Evolutionary conservation across 2,797 vertebrate species (phyloP).

Genomic region (Oreochromis mossambicus): DNA sequence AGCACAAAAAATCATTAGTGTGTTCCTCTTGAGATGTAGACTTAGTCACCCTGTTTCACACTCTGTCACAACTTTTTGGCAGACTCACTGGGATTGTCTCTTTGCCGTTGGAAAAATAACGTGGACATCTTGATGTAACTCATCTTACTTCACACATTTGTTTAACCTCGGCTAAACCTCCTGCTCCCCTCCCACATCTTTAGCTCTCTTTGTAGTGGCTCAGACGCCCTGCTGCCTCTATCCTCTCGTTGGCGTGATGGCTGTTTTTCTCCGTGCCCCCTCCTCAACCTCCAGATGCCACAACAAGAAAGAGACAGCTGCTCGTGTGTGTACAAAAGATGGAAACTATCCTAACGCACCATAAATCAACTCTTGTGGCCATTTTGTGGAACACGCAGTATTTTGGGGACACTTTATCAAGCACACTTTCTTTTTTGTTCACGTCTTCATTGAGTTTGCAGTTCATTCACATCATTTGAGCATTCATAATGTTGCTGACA

Average conservation of each 20-base stretch:
- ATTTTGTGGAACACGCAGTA: background rate
- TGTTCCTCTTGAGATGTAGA: background rate
- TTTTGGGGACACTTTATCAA: background rate
- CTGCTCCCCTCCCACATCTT: slow-evolving; percentile 3
- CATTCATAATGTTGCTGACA: slow-evolving; percentile 37
- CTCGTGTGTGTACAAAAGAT: background rate
- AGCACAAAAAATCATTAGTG: background rate
- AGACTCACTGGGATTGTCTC: background rate
- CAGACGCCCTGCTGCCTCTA: background rate
- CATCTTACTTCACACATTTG: slow-evolving; percentile 5
- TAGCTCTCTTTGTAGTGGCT: slow-evolving; percentile 10
- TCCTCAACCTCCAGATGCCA: slow-evolving; percentile 7
- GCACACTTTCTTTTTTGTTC: background rate
- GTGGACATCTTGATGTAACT: slow-evolving; percentile 18
- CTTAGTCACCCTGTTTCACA: background rate
- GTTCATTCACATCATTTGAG: slow-evolving; percentile 32
- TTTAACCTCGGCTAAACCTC: slow-evolving; percentile 4
- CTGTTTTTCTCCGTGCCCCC: background rate
- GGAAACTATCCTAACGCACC: background rate
- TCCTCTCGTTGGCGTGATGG: background rate
- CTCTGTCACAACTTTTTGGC: background rate
- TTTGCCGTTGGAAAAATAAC: background rate
- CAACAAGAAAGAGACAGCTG: slow-evolving; percentile 1
- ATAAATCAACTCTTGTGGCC: background rate
- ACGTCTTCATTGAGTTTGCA: background rate